Evolutionary conservation across 1,140 invertebrate genomes (phyloP).

Genomic region (Medauroidea extradentata): DNA sequence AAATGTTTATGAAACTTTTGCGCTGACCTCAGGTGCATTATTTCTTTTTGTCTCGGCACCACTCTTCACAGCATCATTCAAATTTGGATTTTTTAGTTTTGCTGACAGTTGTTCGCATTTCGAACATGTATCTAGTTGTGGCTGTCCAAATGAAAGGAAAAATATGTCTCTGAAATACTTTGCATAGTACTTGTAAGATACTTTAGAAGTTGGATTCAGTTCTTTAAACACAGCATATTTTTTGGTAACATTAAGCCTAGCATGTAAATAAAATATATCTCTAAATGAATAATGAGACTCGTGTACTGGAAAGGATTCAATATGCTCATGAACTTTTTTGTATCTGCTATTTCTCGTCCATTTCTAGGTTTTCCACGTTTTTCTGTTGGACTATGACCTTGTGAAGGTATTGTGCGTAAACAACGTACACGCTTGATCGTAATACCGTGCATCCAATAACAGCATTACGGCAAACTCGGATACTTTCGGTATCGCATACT

Average conservation of each 20-base stretch:
- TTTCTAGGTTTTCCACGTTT: neutral
- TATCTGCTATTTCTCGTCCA: neutral
- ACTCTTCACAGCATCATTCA: too few relatives aligned
- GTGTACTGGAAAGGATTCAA: neutral
- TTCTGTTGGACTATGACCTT: neutral
- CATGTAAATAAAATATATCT: neutral
- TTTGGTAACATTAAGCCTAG: neutral
- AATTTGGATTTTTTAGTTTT: too few relatives aligned
- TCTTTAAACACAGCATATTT: neutral
- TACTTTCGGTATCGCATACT: neutral
- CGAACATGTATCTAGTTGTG: neutral
- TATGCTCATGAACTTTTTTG: neutral
- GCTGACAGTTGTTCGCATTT: neutral
- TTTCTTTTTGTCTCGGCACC: too few relatives aligned
- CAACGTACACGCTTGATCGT: neutral
- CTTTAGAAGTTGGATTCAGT: neutral
- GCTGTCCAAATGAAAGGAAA: neutral
- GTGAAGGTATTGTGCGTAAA: neutral
- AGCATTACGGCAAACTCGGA: neutral
- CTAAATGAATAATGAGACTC: neutral
- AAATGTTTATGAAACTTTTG: too few relatives aligned
- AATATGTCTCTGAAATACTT: neutral
- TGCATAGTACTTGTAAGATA: constrained; percentile 1
- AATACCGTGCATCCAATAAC: neutral
- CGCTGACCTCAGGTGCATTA: too few relatives aligned